Percentiles rank a stretch among this genome's conserved stretches.
phyloP scores from a whole-genome alignment of 1,140 invertebrate species.

The Drosophila jambulina region DNA sequence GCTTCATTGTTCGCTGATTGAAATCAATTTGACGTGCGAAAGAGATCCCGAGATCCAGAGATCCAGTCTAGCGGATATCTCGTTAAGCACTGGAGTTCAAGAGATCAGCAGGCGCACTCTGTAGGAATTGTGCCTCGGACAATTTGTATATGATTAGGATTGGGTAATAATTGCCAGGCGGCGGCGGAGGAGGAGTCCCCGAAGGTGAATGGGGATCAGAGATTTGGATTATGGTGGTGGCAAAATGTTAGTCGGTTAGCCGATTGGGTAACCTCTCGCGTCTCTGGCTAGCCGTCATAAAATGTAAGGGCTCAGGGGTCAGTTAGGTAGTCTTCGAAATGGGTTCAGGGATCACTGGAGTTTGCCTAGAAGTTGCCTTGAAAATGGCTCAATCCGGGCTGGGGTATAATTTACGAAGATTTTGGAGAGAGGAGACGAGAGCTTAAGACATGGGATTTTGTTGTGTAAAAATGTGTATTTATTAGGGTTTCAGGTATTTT shows the following conservation, averaged over 20 bases:
- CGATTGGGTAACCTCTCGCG: constrained; percentile 27
- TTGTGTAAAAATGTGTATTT: neutral
- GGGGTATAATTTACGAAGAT: constrained; percentile 1
- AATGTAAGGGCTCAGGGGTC: neutral
- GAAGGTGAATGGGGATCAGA: constrained; percentile 38
- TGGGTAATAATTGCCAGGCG: constrained; percentile 31
- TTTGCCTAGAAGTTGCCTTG: constrained; percentile 14
- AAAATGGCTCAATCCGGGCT: constrained; percentile 9
- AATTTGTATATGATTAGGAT: constrained; percentile 48
- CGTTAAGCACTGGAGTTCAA: constrained; percentile 52
- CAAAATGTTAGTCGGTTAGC: constrained; percentile 15
- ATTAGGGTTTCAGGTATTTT: too few species aligned
- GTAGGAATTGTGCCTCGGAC: constrained; percentile 3
- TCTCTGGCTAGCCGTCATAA: constrained; percentile 17
- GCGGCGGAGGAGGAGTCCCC: constrained; percentile 2
- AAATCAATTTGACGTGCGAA: constrained; percentile 74
- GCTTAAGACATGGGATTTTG: neutral
- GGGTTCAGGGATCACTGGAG: constrained; percentile 24
- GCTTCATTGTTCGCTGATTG: constrained; percentile 74
- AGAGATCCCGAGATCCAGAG: constrained; percentile 14
- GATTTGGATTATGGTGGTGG: constrained; percentile 22
- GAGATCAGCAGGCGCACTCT: constrained; percentile 55
- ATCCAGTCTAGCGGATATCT: constrained; percentile 17
- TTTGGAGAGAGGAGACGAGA: neutral
- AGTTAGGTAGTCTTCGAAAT: neutral